Conservation (phyloP, 2,797 vertebrate species). For the Chiroxiphia lanceolata region DNA sequence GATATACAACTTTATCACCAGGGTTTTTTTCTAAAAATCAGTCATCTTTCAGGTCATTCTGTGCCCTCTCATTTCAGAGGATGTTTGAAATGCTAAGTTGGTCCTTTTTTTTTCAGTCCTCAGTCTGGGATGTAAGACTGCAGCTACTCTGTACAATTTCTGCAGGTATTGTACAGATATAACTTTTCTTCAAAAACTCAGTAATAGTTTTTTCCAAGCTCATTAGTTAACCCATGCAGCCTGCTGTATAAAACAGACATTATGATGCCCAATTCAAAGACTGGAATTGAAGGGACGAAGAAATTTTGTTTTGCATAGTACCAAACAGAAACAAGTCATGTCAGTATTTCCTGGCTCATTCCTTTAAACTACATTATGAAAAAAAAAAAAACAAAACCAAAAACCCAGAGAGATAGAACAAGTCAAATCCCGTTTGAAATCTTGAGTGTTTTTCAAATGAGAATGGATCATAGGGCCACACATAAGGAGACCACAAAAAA, state of each 20-base stretch:
- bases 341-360: not conserved
- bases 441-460: not conserved
- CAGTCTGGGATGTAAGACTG: not conserved
- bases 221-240: not conserved
- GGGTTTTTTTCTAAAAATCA: not conserved
- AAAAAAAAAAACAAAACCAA: not conserved
- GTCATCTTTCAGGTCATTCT: not conserved
- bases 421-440: not conserved
- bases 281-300: not conserved
- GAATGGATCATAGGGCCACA: not conserved
- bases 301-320: not conserved
- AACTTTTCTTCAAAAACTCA: not conserved
- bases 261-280: not conserved
- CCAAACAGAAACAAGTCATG: not conserved
- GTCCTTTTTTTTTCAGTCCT: not conserved
- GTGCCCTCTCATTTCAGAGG: not conserved
- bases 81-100: conserved; percentile 7
- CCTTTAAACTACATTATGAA: not conserved
- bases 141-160: not conserved
- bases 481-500: not conserved
- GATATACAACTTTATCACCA: not conserved
- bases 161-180: not conserved
- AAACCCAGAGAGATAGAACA: not conserved
- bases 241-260: not conserved
- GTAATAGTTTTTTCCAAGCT: not conserved